phyloP scores from a whole-genome alignment of 2,797 vertebrate genomes.

The Leuciscus waleckii region DNA sequence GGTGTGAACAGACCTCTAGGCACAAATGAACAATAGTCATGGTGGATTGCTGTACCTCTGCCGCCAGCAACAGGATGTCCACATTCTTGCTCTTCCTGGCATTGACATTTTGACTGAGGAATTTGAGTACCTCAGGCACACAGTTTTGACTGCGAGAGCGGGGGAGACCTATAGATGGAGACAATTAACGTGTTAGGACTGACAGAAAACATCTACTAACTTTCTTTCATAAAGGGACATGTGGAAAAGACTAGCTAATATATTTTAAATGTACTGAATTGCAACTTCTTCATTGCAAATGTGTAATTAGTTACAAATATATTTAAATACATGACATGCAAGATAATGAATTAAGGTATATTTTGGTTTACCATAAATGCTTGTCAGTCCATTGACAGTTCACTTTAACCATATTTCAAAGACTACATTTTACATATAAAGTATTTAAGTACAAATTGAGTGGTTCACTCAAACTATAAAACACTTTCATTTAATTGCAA shows the following conservation, averaged over 20 bases:
- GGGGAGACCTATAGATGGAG: slow-evolving; percentile 85
- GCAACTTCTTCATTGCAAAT: neutral
- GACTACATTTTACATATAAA: neutral
- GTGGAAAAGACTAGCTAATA: neutral
- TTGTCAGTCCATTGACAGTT: neutral
- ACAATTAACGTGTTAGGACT: neutral
- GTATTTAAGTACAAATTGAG: neutral
- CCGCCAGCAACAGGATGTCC: slow-evolving; percentile 97
- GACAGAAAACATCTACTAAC: neutral
- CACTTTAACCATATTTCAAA: neutral
- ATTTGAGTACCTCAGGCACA: slow-evolving; percentile 90
- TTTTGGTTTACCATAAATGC: neutral
- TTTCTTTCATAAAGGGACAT: neutral
- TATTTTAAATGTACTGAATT: neutral
- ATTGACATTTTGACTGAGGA: slow-evolving; percentile 91
- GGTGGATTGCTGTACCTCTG: slow-evolving; percentile 83
- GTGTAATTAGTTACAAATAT: neutral
- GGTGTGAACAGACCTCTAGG: neutral
- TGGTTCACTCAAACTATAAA: neutral
- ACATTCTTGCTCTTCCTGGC: slow-evolving; percentile 96
- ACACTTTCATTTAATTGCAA: neutral
- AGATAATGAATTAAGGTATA: neutral
- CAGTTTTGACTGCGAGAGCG: slow-evolving; percentile 90
- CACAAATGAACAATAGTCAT: neutral
- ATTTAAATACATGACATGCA: neutral